Base-by-base conservation (phyloP, 2,888 invertebrate species). In the Polydesmus complanatus region DNA sequence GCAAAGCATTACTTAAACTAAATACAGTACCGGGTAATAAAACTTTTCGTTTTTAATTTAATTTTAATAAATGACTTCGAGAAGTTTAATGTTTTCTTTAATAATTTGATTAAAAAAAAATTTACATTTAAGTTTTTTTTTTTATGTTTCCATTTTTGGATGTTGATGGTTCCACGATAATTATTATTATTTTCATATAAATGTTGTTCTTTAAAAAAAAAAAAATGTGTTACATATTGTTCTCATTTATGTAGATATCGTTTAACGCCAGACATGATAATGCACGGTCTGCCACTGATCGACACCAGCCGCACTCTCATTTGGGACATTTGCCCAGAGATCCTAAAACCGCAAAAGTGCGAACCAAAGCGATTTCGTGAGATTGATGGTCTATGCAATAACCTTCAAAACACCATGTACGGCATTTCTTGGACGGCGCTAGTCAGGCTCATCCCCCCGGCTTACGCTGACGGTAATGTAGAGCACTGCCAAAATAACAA, bases 361-460 rank as follows among this genome's bases (percentile, higher is more conserved):
- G 68, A 68, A 62, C 65, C 70, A 25, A 67, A 68, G 23, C 66
- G 70, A 49, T 75, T 73, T 67, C 68, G 75, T 8, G 68, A 70
- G 14, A 66, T 70, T 56, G 71, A 72, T 64, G 76, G 73, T 18
- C 68, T 72, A 62, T 77, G 77, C 67, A 77, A 77, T 68, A 77
- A 76, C 65, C 67, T 75, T 51, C 68, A 72, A 23, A 69, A 73
- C 63, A 73, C 75, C 3, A 69, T 71, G 21, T 74, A 75, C 72
- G 76, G 76, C 18, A 70, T 72, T 21, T 69, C 74, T 1, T 62
- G 67, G 25, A 66, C 68, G 1, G 65, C 68, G 21, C 66, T 70
- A 63, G 64, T 67, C 19, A 59, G 69, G 8, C 68, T 68, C 49
- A 53, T 69, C 8, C 68, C 69, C 1, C 69, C 69, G 1, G 63